Evolutionary conservation across 2,888 invertebrate genomes (phyloP), one percentile per base, ranked within the genome.

Genomic region (Philhelius pedissequus): DNA sequence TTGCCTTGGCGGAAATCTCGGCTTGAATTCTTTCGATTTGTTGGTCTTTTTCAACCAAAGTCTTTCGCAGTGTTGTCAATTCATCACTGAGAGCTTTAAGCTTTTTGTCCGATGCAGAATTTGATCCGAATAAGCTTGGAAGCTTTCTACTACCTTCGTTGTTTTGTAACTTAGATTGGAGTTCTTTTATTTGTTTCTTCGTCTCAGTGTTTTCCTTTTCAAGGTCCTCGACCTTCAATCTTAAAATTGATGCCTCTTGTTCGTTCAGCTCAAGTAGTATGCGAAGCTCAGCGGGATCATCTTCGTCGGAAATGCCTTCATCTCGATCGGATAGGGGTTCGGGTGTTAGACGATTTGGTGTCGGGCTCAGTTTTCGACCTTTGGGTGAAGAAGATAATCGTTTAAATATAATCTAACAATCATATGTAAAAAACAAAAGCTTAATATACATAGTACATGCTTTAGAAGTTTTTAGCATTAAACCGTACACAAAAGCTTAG

Each of bases 261-360:
- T 98, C 97, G 89, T 96, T 96, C 58, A 97, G 93, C 91, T 98
- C 98, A 66, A 98, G 92, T 87, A 97, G 94, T 45, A 98, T 93
- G 88, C 96, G 94, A 77, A 97, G 92, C 90, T 98, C 97, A 20
- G 96, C 94, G 13, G 95, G 94, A 91, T 97, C 96, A 88, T 97
- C 97, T 89, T 95, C 94, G 88, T 95, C 96, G 8, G 95, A 94
- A 86, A 94, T 94, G 68, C 95, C 94, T 89, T 95, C 95, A 89
- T 95, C 94, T 89, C 95, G 95, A 88, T 95, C 95, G 86, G 94
- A 93, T 54, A 92, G 90, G 54, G 94, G 93, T 87, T 94, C 94
- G 18, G 94, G 93, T 74, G 95, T 92, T 89, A 94, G 92, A 86
- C 94, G 94, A 87, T 94, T 93, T 56, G 94, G 94, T 66, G 94